phyloP scores from a whole-genome alignment of 1,140 invertebrate genomes.

The Brevipalpus yothersi region DNA sequence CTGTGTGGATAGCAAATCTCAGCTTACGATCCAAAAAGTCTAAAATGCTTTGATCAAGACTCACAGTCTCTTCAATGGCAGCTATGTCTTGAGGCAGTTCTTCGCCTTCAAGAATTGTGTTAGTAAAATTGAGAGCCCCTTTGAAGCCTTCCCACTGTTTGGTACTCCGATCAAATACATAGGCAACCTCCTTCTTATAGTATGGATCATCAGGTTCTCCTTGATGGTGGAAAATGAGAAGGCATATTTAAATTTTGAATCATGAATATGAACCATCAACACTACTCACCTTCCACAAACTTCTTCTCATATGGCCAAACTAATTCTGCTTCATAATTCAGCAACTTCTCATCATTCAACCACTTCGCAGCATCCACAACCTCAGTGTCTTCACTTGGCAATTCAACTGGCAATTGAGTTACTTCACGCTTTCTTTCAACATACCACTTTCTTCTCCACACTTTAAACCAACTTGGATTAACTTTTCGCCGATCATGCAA shows the following conservation, averaged over 20 bases:
- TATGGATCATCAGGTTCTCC: conserved; percentile 3
- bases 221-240: not conserved
- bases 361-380: not conserved
- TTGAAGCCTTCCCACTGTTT: conserved; percentile 6
- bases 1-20: not conserved
- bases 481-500: not conserved
- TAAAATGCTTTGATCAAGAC: conserved; percentile 2
- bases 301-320: not conserved
- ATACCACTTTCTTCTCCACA: not conserved
- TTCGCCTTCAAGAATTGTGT: conserved; percentile 5
- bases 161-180: conserved; percentile 3
- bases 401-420: not conserved
- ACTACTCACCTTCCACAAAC: not conserved
- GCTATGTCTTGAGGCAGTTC: not conserved
- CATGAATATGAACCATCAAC: not conserved
- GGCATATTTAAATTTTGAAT: not conserved
- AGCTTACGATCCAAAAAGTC: not conserved
- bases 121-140: conserved; percentile 4
- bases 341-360: not conserved
- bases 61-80: not conserved
- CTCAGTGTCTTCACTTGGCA: not conserved
- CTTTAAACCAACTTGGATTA: not conserved
- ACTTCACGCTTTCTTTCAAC: not conserved
- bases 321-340: not conserved
- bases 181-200: not conserved